These are phyloP conservation scores for Sebastes variabilis DNA, from an alignment of 2,797 vertebrate genomes.

Conservation along the genomic window DNA sequence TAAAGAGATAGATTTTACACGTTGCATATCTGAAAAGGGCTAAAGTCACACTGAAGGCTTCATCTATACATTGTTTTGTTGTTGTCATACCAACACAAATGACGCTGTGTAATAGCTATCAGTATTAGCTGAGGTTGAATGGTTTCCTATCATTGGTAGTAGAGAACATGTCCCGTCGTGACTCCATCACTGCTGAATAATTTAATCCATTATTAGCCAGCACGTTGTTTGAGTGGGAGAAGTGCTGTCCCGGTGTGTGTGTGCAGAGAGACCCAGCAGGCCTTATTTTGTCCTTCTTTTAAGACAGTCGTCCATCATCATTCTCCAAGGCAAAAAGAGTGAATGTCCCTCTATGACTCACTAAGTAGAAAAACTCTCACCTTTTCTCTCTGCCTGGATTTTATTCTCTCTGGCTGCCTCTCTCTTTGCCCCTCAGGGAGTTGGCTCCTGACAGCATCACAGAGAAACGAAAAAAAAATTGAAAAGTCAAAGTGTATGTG, in stretches of 20 bases:
- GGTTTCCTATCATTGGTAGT: slow-evolving; percentile 33
- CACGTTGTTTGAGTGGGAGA: slow-evolving; percentile 27
- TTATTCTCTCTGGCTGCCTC: slow-evolving; percentile 34
- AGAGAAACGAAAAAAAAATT: slow-evolving; percentile 36
- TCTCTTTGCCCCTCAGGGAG: slow-evolving; percentile 38
- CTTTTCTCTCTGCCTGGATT: slow-evolving; percentile 44
- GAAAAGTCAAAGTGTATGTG: slow-evolving; percentile 62
- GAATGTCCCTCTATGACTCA: slow-evolving; percentile 49
- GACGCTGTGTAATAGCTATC: slow-evolving; percentile 25
- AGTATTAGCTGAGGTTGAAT: slow-evolving; percentile 39
- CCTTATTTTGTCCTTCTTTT: slow-evolving; percentile 60
- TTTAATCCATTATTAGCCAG: slow-evolving; percentile 58
- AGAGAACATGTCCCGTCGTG: slow-evolving; percentile 11
- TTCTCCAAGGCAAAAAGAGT: slow-evolving; percentile 45
- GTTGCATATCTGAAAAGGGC: neutral
- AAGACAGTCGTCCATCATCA: slow-evolving; percentile 44
- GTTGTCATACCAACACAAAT: slow-evolving; percentile 24
- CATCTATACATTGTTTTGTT: neutral
- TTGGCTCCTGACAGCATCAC: slow-evolving; percentile 64
- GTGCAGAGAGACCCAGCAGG: slow-evolving; percentile 40
- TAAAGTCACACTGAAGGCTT: neutral
- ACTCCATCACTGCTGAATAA: slow-evolving; percentile 47
- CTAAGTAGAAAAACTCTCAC: slow-evolving; percentile 54
- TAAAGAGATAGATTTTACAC: neutral
- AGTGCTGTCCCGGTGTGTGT: slow-evolving; percentile 25